A percentile compares a stretch with the other conserved stretches of the same genome.
These are phyloP conservation scores for Austrolebias charrua DNA, from an alignment of 2,797 vertebrate genomes.

Conservation along the genomic window DNA sequence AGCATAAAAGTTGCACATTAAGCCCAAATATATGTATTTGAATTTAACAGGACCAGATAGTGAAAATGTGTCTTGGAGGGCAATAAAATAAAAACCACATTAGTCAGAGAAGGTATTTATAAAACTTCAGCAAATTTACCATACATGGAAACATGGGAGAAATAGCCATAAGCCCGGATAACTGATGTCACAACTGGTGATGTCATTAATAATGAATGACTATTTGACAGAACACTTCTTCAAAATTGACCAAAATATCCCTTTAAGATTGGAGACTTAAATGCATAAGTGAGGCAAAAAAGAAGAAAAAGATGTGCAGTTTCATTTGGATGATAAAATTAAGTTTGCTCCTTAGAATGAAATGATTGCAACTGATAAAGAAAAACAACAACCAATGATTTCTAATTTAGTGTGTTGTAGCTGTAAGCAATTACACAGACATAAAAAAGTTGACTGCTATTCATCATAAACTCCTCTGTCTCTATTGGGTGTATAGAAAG, in stretches of 20 bases:
- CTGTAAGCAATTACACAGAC: slow-evolving; percentile 13
- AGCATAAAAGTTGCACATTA: too few species aligned
- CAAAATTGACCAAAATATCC: too few species aligned
- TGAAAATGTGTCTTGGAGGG: slow-evolving; percentile 49
- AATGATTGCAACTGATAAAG: background rate
- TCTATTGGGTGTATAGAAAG: slow-evolving; percentile 3
- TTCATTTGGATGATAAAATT: background rate
- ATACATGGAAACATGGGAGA: background rate
- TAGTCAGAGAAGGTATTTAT: slow-evolving; percentile 40
- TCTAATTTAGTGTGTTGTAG: slow-evolving; percentile 2
- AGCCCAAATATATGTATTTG: too few species aligned
- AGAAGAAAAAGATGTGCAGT: too few species aligned
- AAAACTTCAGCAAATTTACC: slow-evolving; percentile 50
- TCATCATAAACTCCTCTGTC: slow-evolving; percentile 5
- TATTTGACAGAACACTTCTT: too few species aligned
- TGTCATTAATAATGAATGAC: too few species aligned
- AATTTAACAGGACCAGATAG: slow-evolving; percentile 33
- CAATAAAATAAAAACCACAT: slow-evolving; percentile 49
- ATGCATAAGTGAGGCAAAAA: background rate
- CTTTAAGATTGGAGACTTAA: too few species aligned
- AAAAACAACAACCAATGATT: slow-evolving; percentile 1
- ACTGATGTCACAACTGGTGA: too few species aligned
- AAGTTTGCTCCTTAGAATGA: background rate
- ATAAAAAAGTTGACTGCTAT: slow-evolving; percentile 7
- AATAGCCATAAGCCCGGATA: too few species aligned